These are phyloP conservation scores for Sterna hirundo DNA, from an alignment of 2,113 vertebrate genomes.

Conservation along the genomic window DNA sequence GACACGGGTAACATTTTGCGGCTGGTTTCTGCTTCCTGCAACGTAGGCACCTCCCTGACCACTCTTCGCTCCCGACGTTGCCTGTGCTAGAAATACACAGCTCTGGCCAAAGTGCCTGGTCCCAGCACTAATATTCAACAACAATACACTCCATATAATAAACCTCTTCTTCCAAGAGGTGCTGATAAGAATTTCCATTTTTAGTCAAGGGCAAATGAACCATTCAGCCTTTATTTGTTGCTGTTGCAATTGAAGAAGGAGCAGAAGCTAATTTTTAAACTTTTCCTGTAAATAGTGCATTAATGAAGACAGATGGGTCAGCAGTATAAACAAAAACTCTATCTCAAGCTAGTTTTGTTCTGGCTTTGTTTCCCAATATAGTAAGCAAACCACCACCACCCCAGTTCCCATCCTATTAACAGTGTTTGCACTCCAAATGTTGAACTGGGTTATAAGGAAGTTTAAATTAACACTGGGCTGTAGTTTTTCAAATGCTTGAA, in stretches of 20 bases:
- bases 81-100: not conserved
- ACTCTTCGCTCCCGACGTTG: not conserved
- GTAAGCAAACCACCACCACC: slow-evolving; percentile 65
- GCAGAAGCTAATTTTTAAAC: slow-evolving; percentile 49
- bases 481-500: slow-evolving; percentile 70
- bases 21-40: not conserved
- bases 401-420: slow-evolving; percentile 70
- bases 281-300: slow-evolving; percentile 72
- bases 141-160: not conserved
- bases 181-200: slow-evolving; percentile 61
- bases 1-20: fast-evolving
- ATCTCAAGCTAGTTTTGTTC: slow-evolving; percentile 70
- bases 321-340: slow-evolving; percentile 74
- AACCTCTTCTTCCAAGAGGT: not conserved
- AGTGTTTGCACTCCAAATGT: slow-evolving; percentile 62
- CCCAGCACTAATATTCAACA: not conserved
- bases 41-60: not conserved
- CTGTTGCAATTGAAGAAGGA: slow-evolving; percentile 32
- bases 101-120: not conserved
- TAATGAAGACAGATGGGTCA: slow-evolving; percentile 76
- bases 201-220: not conserved
- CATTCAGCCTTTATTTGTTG: not conserved
- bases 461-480: slow-evolving; percentile 75
- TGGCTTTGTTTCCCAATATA: slow-evolving; percentile 79
- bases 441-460: slow-evolving; percentile 75